Conservation (phyloP, 2,113 vertebrate species). For the Vicugna pacos region DNA sequence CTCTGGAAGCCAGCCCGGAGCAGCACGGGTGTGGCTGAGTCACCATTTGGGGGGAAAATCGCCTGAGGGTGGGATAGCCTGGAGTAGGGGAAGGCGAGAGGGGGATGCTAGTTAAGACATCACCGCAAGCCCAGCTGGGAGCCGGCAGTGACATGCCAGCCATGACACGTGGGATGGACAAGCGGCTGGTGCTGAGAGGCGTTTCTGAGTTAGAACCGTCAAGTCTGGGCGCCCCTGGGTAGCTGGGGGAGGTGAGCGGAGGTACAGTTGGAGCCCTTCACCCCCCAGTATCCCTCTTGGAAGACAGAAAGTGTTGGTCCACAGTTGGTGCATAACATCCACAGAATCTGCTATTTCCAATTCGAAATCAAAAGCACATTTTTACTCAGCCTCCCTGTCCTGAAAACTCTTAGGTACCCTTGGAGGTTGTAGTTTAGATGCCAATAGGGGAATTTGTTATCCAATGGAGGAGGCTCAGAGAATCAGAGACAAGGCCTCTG, state of each 20-base stretch:
- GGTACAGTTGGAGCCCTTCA: not conserved
- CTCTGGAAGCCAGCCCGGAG: not conserved
- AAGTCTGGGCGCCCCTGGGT: not conserved
- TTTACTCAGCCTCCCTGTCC: not conserved
- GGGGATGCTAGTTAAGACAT: not conserved
- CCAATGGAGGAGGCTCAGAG: not conserved
- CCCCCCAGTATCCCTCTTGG: not conserved
- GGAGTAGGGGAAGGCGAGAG: rapidly evolving
- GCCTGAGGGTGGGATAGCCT: not conserved
- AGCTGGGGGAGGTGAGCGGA: not conserved
- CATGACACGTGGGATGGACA: not conserved
- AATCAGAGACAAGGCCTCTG: not conserved
- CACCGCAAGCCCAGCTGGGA: not conserved
- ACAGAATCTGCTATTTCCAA: not conserved
- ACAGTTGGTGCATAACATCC: not conserved
- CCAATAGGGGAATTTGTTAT: not conserved
- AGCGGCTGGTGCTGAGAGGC: not conserved
- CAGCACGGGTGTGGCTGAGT: too few species aligned
- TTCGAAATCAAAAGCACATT: not conserved
- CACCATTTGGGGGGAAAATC: not conserved
- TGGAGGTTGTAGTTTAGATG: not conserved
- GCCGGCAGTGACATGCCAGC: not conserved
- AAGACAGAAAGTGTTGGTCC: not conserved
- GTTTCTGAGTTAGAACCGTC: not conserved
- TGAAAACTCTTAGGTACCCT: not conserved